Percentiles rank a stretch among this genome's conserved stretches.
Evolutionary conservation across 1,140 invertebrate species (phyloP).

Genomic region (Himalopsyche phryganea): DNA sequence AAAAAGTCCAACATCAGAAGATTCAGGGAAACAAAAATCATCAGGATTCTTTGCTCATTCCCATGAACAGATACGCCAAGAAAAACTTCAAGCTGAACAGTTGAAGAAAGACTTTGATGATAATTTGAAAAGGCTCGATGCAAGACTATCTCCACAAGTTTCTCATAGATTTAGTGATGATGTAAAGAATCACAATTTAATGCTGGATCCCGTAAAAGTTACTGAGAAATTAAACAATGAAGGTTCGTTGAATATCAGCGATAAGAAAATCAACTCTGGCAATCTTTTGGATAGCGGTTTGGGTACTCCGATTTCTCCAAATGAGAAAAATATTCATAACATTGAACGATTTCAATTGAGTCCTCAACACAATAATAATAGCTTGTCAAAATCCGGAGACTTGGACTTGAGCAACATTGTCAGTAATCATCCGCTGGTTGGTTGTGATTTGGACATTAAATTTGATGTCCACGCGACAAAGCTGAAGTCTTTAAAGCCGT

Average conservation of each 20-base stretch:
- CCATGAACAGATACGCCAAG: conserved; percentile 62
- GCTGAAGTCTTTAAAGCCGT: conserved; percentile 36
- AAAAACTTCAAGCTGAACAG: conserved; percentile 48
- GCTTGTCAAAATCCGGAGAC: conserved; percentile 10
- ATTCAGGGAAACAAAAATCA: conserved; percentile 46
- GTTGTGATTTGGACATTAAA: conserved; percentile 51
- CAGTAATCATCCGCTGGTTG: conserved; percentile 53
- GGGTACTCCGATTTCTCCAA: conserved; percentile 39
- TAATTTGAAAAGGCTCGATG: conserved; percentile 44
- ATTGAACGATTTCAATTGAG: conserved; percentile 21
- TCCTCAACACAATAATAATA: conserved; percentile 19
- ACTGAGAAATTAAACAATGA: conserved; percentile 10
- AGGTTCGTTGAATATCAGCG: background rate
- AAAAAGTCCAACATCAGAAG: conserved; percentile 36
- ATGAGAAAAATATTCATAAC: conserved; percentile 18
- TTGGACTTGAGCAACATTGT: conserved; percentile 44
- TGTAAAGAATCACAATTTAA: background rate
- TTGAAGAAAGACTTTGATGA: conserved; percentile 51
- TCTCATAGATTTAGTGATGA: background rate
- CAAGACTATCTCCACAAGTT: conserved; percentile 35
- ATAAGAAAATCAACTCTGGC: background rate
- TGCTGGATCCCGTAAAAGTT: conserved; percentile 1
- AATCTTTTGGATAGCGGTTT: conserved; percentile 40
- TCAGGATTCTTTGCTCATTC: conserved; percentile 63
- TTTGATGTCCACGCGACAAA: conserved; percentile 50